Base-by-base conservation (phyloP, 2,888 invertebrate species). In the Cantharis nigra region DNA sequence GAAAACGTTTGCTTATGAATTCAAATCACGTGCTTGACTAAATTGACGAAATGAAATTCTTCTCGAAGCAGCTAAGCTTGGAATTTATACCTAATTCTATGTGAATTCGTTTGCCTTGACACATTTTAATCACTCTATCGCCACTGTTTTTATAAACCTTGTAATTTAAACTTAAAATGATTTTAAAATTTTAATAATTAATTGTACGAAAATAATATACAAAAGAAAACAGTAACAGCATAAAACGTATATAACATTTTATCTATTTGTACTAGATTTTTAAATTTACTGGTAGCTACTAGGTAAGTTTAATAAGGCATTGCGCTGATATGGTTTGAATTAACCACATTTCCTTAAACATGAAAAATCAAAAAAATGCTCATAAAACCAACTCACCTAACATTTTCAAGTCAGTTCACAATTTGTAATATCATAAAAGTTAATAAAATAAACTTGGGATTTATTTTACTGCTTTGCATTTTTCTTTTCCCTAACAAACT, bases 11-110 rank as follows among this genome's bases (percentile, higher is more conserved):
- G 62, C 70, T 33, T 16, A 28, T 9, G 65, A 30, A 75, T 75
- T 75, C 75, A 65, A 64, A 71, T 71, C 75, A 75, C 75, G 75
- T 67, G 70, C 71, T 70, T 65, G 63, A 30, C 71, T 64, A 75
- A 75, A 75, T 26, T 75, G 75, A 75, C 75, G 65, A 75, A 70
- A 75, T 75, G 75, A 75, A 75, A 75, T 75, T 75, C 70, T 70
- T 75, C 65, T 23, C 14, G 20, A 64, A 26, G 16, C 65, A 70
- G 70, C 26, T 18, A 20, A 70, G 70, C 26, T 18, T 14, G 75
- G 75, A 75, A 74, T 74, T 70, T 70, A 70, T 70, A 75, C 65
- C 65, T 67, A 67, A 70, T 75, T 75, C 65, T 71, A 67, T 70
- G 62, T 70, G 75, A 67, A 71, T 62, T 70, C 33, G 23, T 18